Percentiles rank a stretch among this genome's conserved stretches.
Conservation (phyloP, 2,797 vertebrate species). For the Sebastes kiyomatsui region DNA sequence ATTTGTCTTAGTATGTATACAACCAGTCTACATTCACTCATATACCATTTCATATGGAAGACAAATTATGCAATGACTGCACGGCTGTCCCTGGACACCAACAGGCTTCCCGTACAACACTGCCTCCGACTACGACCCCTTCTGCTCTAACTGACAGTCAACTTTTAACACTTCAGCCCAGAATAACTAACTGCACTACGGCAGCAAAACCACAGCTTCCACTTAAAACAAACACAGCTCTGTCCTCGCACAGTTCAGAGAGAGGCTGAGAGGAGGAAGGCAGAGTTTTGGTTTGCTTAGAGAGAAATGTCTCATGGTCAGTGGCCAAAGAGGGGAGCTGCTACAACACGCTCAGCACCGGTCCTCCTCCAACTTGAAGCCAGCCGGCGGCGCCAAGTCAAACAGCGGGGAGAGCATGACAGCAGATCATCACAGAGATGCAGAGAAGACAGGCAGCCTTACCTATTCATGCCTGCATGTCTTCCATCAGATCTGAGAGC, state of each 20-base stretch:
- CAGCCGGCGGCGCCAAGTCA: constrained; percentile 35
- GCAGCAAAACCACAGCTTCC: constrained; percentile 57
- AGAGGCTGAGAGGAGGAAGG: constrained; percentile 11
- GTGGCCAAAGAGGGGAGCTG: constrained; percentile 42
- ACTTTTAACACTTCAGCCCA: constrained; percentile 62
- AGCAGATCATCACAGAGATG: constrained; percentile 60
- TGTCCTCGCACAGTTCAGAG: constrained; percentile 25
- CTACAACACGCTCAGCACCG: constrained; percentile 26
- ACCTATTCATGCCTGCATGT: constrained; percentile 85
- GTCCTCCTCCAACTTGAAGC: constrained; percentile 60
- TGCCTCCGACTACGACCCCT: constrained; percentile 8
- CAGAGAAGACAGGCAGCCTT: constrained; percentile 65
- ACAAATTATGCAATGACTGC: constrained; percentile 68
- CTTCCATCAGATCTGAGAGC: constrained; percentile 77
- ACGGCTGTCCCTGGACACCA: constrained; percentile 55
- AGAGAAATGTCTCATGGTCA: constrained; percentile 44
- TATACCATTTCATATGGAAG: constrained; percentile 23
- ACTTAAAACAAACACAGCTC: constrained; percentile 49
- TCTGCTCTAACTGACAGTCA: constrained; percentile 55
- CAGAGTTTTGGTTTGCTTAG: constrained; percentile 8
- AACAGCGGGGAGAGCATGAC: constrained; percentile 54
- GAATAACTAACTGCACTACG: constrained; percentile 34
- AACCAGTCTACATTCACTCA: constrained; percentile 6
- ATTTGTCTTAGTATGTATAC: background rate
- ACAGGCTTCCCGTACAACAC: constrained; percentile 46